A percentile compares a stretch with the other conserved stretches of the same genome.
These are phyloP conservation scores for Vombatus ursinus DNA, from an alignment of 2,113 vertebrate species.

Conservation along the genomic window DNA sequence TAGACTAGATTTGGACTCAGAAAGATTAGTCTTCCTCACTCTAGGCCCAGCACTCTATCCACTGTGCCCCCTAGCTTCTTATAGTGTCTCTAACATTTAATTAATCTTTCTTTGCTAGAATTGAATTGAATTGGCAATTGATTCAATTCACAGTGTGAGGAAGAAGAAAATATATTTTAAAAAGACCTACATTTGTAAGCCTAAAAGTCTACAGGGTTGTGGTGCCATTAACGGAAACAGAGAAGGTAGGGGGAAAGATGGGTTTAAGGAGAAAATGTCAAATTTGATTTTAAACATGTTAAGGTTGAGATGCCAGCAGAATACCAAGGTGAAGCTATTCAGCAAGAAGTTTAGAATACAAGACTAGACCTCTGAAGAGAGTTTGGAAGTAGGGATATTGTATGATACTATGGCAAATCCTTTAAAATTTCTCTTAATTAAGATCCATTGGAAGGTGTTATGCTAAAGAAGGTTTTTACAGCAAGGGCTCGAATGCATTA, in stretches of 20 bases:
- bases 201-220: neutral
- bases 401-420: no score
- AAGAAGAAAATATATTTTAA: neutral
- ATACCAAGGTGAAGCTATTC: neutral
- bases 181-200: neutral
- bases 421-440: neutral
- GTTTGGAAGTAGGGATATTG: neutral
- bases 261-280: neutral
- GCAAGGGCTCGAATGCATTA: neutral
- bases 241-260: neutral
- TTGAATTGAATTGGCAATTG: neutral
- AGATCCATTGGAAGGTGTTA: neutral
- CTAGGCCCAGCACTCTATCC: no score
- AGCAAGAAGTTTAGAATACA: neutral
- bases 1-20: neutral
- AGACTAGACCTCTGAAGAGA: neutral
- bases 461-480: neutral
- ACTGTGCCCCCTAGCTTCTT: no score
- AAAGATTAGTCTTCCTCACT: no score
- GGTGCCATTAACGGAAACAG: neutral
- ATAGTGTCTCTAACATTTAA: neutral
- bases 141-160: neutral
- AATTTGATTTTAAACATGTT: neutral
- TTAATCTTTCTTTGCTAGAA: neutral
- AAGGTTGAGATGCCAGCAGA: neutral